phyloP scores from a whole-genome alignment of 1,140 invertebrate species.

The Teleopsis dalmanni region DNA sequence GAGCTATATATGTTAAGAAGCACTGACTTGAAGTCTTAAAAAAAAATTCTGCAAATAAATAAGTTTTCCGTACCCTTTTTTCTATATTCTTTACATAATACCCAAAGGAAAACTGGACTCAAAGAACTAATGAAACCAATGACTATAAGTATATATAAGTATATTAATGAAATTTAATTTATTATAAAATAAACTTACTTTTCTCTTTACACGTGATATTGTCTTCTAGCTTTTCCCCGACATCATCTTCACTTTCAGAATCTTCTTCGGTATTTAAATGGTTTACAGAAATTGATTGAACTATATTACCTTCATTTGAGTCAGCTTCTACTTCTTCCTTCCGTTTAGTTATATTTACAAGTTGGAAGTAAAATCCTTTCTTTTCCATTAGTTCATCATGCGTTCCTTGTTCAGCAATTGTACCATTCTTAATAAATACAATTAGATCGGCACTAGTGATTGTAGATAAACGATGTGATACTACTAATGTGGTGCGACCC shows the following conservation, averaged over 20 bases:
- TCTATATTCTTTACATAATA: too few relatives aligned
- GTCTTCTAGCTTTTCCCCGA: too few relatives aligned
- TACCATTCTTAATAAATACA: slow-evolving; percentile 64
- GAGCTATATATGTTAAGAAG: too few relatives aligned
- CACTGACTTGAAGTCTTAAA: too few relatives aligned
- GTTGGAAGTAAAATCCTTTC: slow-evolving; percentile 62
- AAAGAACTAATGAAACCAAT: too few relatives aligned
- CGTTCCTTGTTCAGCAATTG: slow-evolving; percentile 68
- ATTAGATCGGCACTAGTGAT: slow-evolving; percentile 76
- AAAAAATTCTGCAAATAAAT: too few relatives aligned
- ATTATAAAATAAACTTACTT: too few relatives aligned
- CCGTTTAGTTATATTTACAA: slow-evolving; percentile 56
- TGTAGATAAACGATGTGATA: slow-evolving; percentile 80
- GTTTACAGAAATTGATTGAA: slow-evolving; percentile 17
- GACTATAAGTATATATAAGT: too few relatives aligned
- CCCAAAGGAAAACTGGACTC: too few relatives aligned
- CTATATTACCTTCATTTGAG: slow-evolving; percentile 18
- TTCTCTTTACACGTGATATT: too few relatives aligned
- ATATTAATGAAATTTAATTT: too few relatives aligned
- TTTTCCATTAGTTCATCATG: slow-evolving; percentile 67
- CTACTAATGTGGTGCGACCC: slow-evolving; percentile 76
- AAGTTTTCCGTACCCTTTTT: too few relatives aligned
- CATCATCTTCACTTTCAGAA: neutral
- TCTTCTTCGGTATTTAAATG: neutral
- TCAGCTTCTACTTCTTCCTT: slow-evolving; percentile 24